phyloP scores from a whole-genome alignment of 2,888 invertebrate species.

The Mythimna pallens region DNA sequence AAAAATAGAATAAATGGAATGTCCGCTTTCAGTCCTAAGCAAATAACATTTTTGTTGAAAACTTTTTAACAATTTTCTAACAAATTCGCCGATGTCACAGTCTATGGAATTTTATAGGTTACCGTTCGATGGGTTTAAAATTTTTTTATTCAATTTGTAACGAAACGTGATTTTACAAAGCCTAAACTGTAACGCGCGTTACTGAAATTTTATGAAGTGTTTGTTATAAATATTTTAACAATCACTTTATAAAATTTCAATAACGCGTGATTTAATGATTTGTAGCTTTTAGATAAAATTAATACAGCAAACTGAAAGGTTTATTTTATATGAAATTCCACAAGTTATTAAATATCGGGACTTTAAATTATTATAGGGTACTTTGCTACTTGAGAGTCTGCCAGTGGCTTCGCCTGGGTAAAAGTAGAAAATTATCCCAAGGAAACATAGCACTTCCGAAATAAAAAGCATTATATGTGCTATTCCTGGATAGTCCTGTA shows the following conservation, averaged over 20 bases:
- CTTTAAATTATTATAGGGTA: background rate
- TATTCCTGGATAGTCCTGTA: too few species aligned
- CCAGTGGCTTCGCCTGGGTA: too few species aligned
- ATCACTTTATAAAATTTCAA: too few species aligned
- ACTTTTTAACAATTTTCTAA: conserved; percentile 49
- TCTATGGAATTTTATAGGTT: conserved; percentile 42
- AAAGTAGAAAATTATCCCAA: too few species aligned
- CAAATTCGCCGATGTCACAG: conserved; percentile 46
- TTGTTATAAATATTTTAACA: background rate
- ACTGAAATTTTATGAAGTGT: conserved; percentile 13
- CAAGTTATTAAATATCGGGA: background rate
- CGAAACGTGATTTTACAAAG: conserved; percentile 35
- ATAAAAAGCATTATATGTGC: too few species aligned
- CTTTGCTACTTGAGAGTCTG: too few species aligned
- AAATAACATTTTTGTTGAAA: conserved; percentile 64
- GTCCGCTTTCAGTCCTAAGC: conserved; percentile 29
- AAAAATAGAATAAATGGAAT: conserved; percentile 42
- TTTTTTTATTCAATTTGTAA: conserved; percentile 27
- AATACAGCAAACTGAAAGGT: background rate
- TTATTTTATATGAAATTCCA: background rate
- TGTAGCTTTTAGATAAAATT: background rate
- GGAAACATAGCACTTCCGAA: too few species aligned
- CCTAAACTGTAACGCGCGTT: background rate
- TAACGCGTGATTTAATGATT: background rate
- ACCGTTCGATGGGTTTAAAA: conserved; percentile 31